phyloP scores from a whole-genome alignment of 2,797 vertebrate species.

The Lacerta viridis region DNA sequence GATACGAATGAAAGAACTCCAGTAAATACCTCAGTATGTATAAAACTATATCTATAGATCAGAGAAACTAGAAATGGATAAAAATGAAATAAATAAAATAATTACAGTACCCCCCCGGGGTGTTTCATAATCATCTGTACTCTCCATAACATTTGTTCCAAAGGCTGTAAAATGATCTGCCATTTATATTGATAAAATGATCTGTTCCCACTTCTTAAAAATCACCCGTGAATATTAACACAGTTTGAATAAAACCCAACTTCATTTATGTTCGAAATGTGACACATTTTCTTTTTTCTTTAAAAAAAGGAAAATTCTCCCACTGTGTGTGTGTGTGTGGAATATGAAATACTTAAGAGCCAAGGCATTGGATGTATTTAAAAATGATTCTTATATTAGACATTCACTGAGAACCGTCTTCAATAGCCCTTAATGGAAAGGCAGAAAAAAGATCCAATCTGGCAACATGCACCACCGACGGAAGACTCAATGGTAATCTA shows the following conservation, averaged over 20 bases:
- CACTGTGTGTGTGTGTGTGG: background rate
- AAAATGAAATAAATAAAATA: background rate
- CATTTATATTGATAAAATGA: background rate
- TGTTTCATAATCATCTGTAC: background rate
- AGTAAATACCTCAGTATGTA: background rate
- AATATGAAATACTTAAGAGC: background rate
- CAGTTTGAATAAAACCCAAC: constrained; percentile 1
- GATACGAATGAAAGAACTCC: background rate
- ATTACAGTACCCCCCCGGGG: background rate
- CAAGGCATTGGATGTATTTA: background rate
- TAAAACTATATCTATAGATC: background rate
- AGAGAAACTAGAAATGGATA: background rate
- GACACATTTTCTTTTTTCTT: background rate
- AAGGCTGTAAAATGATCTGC: background rate
- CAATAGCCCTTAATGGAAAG: background rate
- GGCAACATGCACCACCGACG: background rate
- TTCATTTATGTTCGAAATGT: constrained; percentile 16
- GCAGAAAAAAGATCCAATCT: background rate
- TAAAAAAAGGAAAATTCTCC: too few relatives aligned
- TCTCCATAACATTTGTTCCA: background rate
- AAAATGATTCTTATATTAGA: background rate
- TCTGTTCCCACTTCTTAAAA: background rate
- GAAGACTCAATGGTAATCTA: background rate
- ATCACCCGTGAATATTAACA: background rate
- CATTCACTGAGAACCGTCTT: background rate